Percentiles rank a stretch among this genome's conserved stretches.
These are phyloP conservation scores for Chaenogobius annularis DNA, from an alignment of 2,113 vertebrate genomes.

Conservation along the genomic window DNA sequence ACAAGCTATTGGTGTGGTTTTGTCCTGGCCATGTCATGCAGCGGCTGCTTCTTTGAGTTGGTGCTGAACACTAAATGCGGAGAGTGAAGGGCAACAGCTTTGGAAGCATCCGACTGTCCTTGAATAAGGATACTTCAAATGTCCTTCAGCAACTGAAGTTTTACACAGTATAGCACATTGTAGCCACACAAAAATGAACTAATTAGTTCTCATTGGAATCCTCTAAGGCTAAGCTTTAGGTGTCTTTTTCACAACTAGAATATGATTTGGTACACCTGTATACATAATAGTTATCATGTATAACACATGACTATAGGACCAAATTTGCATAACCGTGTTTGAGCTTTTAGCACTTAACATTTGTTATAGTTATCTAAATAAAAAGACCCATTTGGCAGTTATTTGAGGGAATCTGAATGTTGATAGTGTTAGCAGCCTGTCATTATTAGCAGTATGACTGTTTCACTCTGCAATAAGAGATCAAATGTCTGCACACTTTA, in stretches of 20 bases:
- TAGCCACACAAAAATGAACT: constrained; percentile 1
- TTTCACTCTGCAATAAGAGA: background rate
- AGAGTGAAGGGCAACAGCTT: constrained; percentile 2
- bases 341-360: constrained; percentile 8
- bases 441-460: background rate
- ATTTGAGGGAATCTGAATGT: background rate
- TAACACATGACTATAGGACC: constrained; percentile 1
- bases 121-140: constrained; percentile 13
- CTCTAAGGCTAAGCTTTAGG: background rate
- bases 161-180: constrained; percentile 18
- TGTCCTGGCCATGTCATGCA: constrained; percentile 1
- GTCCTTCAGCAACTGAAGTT: constrained; percentile 57
- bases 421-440: background rate
- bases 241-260: background rate
- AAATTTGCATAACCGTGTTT: background rate
- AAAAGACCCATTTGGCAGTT: background rate
- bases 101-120: constrained; percentile 5
- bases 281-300: background rate
- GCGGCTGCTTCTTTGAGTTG: constrained; percentile 1
- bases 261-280: background rate
- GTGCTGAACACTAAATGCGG: constrained; percentile 1
- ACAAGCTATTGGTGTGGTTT: constrained; percentile 58
- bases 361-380: background rate
- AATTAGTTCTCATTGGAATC: background rate
- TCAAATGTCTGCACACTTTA: too few relatives aligned